Evolutionary conservation across 2,797 vertebrate species (phyloP).

Genomic region (Xenopus petersii): DNA sequence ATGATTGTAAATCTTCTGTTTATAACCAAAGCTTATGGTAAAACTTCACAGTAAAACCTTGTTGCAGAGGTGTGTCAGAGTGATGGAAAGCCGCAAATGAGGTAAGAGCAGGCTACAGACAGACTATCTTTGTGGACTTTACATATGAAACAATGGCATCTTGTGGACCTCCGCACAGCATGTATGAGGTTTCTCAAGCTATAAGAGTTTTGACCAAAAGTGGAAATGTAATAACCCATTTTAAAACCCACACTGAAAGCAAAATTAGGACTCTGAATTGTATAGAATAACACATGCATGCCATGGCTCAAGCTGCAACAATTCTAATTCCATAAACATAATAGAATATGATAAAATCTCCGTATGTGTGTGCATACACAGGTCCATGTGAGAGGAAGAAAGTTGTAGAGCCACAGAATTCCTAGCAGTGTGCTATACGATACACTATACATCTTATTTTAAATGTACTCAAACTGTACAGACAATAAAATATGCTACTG

Average conservation of each 20-base stretch:
- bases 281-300: too few relatives aligned
- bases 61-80: constrained; percentile 35
- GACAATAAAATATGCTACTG: too few relatives aligned
- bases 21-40: constrained; percentile 35
- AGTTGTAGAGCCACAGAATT: too few relatives aligned
- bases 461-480: too few relatives aligned
- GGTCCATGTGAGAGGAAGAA: too few relatives aligned
- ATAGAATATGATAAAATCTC: too few relatives aligned
- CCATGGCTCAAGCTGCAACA: too few relatives aligned
- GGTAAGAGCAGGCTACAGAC: constrained; percentile 34
- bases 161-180: constrained; percentile 31
- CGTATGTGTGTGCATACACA: too few relatives aligned
- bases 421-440: too few relatives aligned
- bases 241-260: not conserved
- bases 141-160: constrained; percentile 46
- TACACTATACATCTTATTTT: too few relatives aligned
- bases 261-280: not conserved
- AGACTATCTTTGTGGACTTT: constrained; percentile 31
- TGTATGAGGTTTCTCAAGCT: constrained; percentile 13
- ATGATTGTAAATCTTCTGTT: constrained; percentile 39
- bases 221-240: not conserved
- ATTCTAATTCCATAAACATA: too few relatives aligned
- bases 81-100: constrained; percentile 37
- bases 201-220: not conserved
- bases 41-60: constrained; percentile 42